Conservation (phyloP, 2,888 invertebrate species). For the Salticus scenicus region DNA sequence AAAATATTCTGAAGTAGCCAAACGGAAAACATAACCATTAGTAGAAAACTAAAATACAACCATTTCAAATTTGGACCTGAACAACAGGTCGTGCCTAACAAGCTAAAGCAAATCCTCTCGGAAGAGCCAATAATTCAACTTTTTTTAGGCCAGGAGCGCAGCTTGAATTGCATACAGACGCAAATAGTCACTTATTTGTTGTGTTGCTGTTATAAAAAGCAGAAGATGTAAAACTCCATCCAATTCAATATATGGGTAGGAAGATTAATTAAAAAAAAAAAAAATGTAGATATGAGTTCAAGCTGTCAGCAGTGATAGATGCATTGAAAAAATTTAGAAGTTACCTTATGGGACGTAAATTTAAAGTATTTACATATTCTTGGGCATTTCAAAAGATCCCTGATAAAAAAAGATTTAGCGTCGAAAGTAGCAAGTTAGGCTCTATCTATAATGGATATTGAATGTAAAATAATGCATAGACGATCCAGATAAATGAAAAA, state of each 20-base stretch:
- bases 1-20: background rate
- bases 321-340: slow-evolving; percentile 23
- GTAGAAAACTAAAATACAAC: background rate
- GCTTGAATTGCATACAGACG: slow-evolving; percentile 27
- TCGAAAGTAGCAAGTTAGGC: slow-evolving; percentile 7
- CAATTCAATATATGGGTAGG: slow-evolving; percentile 12
- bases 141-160: slow-evolving; percentile 13
- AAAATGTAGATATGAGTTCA: slow-evolving; percentile 3
- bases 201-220: background rate
- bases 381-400: slow-evolving; percentile 3
- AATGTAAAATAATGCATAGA: slow-evolving; percentile 13
- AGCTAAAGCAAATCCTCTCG: slow-evolving; percentile 10
- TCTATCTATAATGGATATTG: slow-evolving; percentile 13
- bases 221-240: slow-evolving; percentile 6
- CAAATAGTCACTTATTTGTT: background rate
- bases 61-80: background rate
- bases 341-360: background rate
- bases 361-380: slow-evolving; percentile 26
- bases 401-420: background rate
- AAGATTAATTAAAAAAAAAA: slow-evolving; percentile 1
- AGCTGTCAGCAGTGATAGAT: slow-evolving; percentile 5
- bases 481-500: background rate
- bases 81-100: background rate
- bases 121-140: slow-evolving; percentile 2
- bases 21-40: background rate